Conservation (phyloP, 2,797 vertebrate genomes). For the Toxotes lorentzi region DNA sequence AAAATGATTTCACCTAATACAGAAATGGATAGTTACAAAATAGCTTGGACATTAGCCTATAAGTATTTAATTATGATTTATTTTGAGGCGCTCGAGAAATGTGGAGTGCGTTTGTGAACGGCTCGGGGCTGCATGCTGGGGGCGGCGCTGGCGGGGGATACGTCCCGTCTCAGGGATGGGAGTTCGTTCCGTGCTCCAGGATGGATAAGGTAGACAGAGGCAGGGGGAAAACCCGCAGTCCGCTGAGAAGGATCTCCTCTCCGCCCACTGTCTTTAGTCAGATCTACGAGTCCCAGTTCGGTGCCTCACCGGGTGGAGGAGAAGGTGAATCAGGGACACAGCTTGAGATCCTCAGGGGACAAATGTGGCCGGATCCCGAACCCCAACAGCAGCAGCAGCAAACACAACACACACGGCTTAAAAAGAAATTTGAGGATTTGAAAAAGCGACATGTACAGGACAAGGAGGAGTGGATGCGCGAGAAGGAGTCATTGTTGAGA, state of each 20-base stretch:
- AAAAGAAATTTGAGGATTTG: conserved; percentile 82
- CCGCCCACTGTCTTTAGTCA: conserved; percentile 79
- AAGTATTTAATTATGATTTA: conserved; percentile 8
- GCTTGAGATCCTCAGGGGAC: conserved; percentile 65
- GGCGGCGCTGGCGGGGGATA: conserved; percentile 67
- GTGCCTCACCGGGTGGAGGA: conserved; percentile 47
- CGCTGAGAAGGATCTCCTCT: conserved; percentile 77
- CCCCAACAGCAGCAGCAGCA: conserved; percentile 63
- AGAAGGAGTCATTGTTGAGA: conserved; percentile 85
- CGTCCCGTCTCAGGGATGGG: conserved; percentile 78
- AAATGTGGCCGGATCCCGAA: conserved; percentile 71
- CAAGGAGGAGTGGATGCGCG: conserved; percentile 83
- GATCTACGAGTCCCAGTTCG: conserved; percentile 67
- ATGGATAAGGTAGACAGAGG: conserved; percentile 61
- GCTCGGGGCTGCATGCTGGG: conserved; percentile 62
- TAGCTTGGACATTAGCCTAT: not conserved
- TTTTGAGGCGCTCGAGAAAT: conserved; percentile 63
- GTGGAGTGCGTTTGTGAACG: conserved; percentile 82
- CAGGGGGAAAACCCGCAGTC: conserved; percentile 72
- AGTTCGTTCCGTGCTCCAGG: conserved; percentile 79
- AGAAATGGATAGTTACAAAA: conserved; percentile 10
- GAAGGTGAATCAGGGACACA: conserved; percentile 61
- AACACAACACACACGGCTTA: conserved; percentile 76
- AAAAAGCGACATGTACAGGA: conserved; percentile 82
- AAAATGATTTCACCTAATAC: not conserved